phyloP scores from a whole-genome alignment of 2,113 vertebrate species.

The Aspiorhynchus laticeps region DNA sequence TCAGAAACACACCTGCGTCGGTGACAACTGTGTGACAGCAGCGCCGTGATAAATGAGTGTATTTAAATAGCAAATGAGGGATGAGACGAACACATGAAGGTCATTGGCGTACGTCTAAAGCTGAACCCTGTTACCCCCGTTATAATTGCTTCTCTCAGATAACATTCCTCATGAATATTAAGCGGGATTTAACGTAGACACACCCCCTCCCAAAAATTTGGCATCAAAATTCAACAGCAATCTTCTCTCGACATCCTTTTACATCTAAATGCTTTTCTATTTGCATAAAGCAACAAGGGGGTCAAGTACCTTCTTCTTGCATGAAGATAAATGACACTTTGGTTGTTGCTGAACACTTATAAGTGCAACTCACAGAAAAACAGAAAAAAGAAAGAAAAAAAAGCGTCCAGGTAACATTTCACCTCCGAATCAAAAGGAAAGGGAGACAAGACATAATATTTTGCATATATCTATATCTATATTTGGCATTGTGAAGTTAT shows the following conservation, averaged over 20 bases:
- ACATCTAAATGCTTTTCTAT: not conserved
- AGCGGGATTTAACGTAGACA: conserved; percentile 7
- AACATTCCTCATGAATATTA: conserved; percentile 53
- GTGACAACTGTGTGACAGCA: conserved; percentile 42
- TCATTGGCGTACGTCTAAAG: conserved; percentile 13
- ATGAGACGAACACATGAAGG: conserved; percentile 39
- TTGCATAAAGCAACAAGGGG: conserved; percentile 21
- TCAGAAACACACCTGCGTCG: conserved; percentile 30
- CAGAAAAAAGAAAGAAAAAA: not conserved
- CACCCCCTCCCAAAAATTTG: not conserved
- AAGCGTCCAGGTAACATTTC: not conserved
- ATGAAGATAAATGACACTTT: not conserved
- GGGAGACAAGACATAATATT: not conserved
- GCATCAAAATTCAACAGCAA: not conserved
- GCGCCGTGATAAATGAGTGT: conserved; percentile 49
- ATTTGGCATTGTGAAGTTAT: not conserved
- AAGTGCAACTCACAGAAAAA: too few species aligned
- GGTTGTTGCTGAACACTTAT: not conserved
- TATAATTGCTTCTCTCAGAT: conserved; percentile 51
- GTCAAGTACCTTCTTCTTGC: not conserved
- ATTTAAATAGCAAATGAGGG: conserved; percentile 56
- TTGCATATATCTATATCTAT: too few species aligned
- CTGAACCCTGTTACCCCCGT: not conserved
- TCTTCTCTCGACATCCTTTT: not conserved
- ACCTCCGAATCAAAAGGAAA: not conserved